Base-by-base conservation (phyloP, 2,888 invertebrate species). In the Perithous albicinctus region DNA sequence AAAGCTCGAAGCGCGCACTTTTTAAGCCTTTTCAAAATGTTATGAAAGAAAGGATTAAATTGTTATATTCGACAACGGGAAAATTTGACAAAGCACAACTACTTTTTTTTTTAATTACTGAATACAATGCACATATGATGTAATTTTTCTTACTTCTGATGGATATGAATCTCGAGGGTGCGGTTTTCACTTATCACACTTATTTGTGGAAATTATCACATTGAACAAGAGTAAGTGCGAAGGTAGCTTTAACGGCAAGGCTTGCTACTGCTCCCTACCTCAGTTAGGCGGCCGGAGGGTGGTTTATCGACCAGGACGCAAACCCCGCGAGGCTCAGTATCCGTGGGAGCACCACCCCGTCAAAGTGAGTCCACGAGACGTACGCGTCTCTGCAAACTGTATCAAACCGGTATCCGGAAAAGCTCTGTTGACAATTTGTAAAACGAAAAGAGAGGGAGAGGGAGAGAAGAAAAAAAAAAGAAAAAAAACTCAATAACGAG, bases 321-420 rank as follows among this genome's bases (percentile, higher is more conserved):
- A 86, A 88, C 87, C 88, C 87, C 88, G 84, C 84, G 86, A 87
- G 85, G 87, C 89, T 91, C 91, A 91, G 91, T 92, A 87, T 89
- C 88, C 89, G 90, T 89, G 91, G 90, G 89, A 91, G 91, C 90
- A 90, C 87, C 90, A 91, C 89, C 89, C 91, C 88, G 91, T 89
- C 85, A 76, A 83, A 85, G 87, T 83, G 85, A 81, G 35, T 48
- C 75, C 79, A 76, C 81, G 69, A 81, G 74, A 78, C 79, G 84
- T 79, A 75, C 15, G 61, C 61, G 46, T 43, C 67, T 77, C 18
- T 15, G 54, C 67, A n/a, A n/a, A 38, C 61, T 41, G 8, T 35
- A 26, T n/a, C 56, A 15, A 20, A 67, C 61, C 56, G 63, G 64
- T 69, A 41, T 61, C 8, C 59, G 32, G 32, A 8, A 70, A 77